These are phyloP conservation scores for Lasaia peninsularis DNA, from an alignment of 1,140 invertebrate species.

Conservation along the genomic window DNA sequence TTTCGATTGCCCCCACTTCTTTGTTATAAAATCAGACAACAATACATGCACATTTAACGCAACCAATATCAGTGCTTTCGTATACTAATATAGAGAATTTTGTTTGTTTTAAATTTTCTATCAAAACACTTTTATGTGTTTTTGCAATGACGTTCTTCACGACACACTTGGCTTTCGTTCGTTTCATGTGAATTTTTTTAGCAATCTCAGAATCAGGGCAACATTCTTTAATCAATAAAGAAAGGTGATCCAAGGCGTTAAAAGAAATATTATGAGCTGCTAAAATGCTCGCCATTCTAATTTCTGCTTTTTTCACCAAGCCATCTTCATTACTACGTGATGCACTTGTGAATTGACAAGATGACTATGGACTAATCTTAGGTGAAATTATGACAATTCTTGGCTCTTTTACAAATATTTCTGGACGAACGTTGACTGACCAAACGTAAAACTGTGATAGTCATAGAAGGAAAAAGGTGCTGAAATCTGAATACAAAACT, in stretches of 20 bases:
- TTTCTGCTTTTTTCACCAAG: conserved; percentile 17
- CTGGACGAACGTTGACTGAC: no score
- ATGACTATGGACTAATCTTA: no score
- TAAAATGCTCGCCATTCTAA: background rate
- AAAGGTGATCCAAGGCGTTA: background rate
- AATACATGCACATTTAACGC: background rate
- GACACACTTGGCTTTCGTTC: background rate
- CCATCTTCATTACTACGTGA: no score
- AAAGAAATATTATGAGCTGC: conserved; percentile 5
- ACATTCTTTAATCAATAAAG: background rate
- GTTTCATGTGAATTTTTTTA: background rate
- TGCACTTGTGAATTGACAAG: no score
- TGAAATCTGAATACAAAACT: no score
- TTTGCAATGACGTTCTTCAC: background rate
- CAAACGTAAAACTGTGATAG: no score
- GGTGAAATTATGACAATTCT: no score
- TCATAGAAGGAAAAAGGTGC: no score
- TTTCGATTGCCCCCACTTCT: background rate
- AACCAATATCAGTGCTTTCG: background rate
- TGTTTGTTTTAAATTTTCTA: background rate
- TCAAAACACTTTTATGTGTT: background rate
- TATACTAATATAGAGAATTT: background rate
- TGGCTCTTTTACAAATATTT: no score
- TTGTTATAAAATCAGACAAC: background rate
- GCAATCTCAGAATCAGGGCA: background rate